Conservation (phyloP, 2,888 invertebrate species). For the Drosophila nigritarsus region DNA sequence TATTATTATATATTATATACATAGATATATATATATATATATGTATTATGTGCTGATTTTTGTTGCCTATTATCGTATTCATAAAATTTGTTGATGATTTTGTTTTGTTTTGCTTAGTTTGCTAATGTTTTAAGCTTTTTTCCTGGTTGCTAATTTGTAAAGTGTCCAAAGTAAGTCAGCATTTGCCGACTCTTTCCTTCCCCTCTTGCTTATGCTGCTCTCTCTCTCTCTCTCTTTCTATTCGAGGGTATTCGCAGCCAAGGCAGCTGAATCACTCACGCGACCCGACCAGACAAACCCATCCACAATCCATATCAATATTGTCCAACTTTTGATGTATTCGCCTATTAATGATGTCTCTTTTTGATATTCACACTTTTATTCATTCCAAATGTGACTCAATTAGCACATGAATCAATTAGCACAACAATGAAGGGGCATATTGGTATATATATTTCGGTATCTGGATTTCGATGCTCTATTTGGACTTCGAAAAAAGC, state of each 20-base stretch:
- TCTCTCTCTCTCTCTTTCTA: not conserved
- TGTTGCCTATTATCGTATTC: slow-evolving; percentile 58
- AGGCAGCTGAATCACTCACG: not conserved
- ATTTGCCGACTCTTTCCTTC: not conserved
- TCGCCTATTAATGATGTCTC: not conserved
- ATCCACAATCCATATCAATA: slow-evolving; percentile 24
- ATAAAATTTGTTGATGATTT: slow-evolving; percentile 56
- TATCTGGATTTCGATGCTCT: not conserved
- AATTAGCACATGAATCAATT: not conserved
- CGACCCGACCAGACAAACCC: not conserved
- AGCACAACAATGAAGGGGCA: not conserved
- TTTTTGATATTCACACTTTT: not conserved
- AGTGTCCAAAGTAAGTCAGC: slow-evolving; percentile 38
- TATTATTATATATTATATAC: not conserved
- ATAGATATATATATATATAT: not conserved
- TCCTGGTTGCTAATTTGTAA: slow-evolving; percentile 67
- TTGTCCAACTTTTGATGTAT: slow-evolving; percentile 2
- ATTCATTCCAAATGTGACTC: not conserved
- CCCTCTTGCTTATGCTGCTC: not conserved
- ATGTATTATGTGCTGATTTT: slow-evolving; percentile 1
- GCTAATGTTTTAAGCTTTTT: slow-evolving; percentile 57
- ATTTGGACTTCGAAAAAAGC: not conserved
- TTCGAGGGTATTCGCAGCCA: slow-evolving; percentile 8
- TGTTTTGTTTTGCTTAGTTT: slow-evolving; percentile 23
- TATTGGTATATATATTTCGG: not conserved